phyloP scores from a whole-genome alignment of 2,797 vertebrate genomes.

The Borostomias antarcticus region DNA sequence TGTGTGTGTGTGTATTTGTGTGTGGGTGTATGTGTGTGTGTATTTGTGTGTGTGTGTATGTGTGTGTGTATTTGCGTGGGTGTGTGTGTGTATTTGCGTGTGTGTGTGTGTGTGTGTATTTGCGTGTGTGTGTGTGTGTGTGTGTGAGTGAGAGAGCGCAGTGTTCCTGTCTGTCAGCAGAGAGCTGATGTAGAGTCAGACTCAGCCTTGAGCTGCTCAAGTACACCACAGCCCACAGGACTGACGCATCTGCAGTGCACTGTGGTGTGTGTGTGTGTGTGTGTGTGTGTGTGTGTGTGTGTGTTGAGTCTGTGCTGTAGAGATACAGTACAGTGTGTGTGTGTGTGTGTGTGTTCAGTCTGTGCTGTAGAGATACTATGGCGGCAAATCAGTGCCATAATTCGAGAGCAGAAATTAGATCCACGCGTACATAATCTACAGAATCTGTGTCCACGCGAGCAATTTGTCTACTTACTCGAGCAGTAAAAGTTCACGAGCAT shows the following conservation, averaged over 20 bases:
- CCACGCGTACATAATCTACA: too few species aligned
- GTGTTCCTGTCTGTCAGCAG: constrained; percentile 8
- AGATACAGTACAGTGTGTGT: background rate
- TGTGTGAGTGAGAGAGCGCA: constrained; percentile 7
- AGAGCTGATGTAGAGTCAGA: too few species aligned
- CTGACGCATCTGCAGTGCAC: too few species aligned
- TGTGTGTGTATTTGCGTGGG: background rate
- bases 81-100: background rate
- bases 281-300: constrained; percentile 2
- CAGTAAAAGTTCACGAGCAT: too few species aligned
- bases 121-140: too few species aligned
- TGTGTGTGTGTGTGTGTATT: background rate
- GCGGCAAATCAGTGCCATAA: too few species aligned
- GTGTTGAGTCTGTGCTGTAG: background rate
- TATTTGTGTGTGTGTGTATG: constrained; percentile 8
- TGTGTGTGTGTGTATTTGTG: constrained; percentile 1
- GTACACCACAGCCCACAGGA: too few species aligned
- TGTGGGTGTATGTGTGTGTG: constrained; percentile 11
- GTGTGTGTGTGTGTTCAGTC: background rate
- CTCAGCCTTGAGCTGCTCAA: too few species aligned
- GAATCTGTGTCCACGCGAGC: too few species aligned
- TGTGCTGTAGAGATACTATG: background rate
- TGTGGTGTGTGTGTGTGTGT: constrained; percentile 21
- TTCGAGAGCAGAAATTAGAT: too few species aligned
- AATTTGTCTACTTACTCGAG: too few species aligned